Evolutionary conservation across 2,113 vertebrate species (phyloP).

Genomic region (Actinemys pallida): DNA sequence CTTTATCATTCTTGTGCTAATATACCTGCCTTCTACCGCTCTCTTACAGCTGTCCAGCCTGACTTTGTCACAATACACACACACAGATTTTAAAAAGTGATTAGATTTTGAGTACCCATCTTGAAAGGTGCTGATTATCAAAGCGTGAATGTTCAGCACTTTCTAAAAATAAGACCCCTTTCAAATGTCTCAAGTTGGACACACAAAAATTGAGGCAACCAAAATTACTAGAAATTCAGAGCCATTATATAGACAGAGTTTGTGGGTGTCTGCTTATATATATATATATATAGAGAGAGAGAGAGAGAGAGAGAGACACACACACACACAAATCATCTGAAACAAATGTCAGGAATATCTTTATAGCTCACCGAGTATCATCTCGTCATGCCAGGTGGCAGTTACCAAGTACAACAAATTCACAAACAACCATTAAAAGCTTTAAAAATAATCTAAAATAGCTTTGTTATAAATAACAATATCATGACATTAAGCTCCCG

Average conservation of each 20-base stretch:
- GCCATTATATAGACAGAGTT: not conserved
- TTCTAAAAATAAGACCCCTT: not conserved
- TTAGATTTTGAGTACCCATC: not conserved
- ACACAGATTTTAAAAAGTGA: not conserved
- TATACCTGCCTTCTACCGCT: not conserved
- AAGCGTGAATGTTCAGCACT: not conserved
- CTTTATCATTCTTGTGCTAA: not conserved
- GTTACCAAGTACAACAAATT: not conserved
- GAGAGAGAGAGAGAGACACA: not conserved
- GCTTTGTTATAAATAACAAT: not conserved
- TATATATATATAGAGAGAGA: too few relatives aligned
- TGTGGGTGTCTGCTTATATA: not conserved
- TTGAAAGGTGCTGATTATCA: not conserved
- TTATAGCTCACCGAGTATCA: not conserved
- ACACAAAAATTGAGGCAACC: not conserved
- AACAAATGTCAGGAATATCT: not conserved
- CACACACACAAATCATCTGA: not conserved
- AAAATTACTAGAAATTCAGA: not conserved
- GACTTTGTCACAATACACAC: too few relatives aligned
- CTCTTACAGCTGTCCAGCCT: too few relatives aligned
- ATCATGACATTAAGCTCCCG: not conserved
- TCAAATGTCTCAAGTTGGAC: not conserved
- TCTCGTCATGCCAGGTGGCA: not conserved
- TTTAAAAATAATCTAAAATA: not conserved
- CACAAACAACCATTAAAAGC: not conserved